These are phyloP conservation scores for Oenanthe oenanthe DNA, from an alignment of 2,113 vertebrate species.

Conservation along the genomic window DNA sequence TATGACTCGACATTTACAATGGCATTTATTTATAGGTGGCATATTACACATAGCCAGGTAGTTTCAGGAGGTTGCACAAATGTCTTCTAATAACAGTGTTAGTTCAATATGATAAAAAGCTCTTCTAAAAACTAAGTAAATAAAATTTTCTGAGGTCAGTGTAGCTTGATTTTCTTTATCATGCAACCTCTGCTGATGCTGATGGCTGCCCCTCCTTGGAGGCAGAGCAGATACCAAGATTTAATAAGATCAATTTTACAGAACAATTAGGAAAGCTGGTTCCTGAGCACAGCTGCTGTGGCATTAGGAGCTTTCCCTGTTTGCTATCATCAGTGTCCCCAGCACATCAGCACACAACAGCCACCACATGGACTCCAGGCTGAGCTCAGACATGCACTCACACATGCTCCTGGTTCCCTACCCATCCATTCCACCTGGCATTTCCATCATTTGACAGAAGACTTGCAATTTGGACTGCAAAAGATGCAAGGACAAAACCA, in stretches of 20 bases:
- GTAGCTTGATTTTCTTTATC: neutral
- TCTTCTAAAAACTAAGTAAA: neutral
- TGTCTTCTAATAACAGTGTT: neutral
- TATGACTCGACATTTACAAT: neutral
- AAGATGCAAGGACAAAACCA: neutral
- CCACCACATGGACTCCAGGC: fast-evolving
- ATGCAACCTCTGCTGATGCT: neutral
- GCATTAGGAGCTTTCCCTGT: neutral
- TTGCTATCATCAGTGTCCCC: neutral
- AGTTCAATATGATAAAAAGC: neutral
- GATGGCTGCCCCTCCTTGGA: neutral
- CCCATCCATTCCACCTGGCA: neutral
- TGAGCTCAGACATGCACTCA: neutral
- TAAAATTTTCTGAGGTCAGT: neutral
- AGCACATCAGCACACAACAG: neutral
- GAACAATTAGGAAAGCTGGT: neutral
- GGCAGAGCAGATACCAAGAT: neutral
- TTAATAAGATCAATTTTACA: neutral
- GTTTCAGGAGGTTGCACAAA: neutral
- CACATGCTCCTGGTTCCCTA: neutral
- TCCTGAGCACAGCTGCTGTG: neutral
- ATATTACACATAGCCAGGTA: neutral
- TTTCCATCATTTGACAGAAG: neutral
- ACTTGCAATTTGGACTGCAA: neutral
- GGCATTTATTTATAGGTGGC: constrained; percentile 3